Percentiles rank a stretch among this genome's conserved stretches.
These are phyloP conservation scores for Sciaenops ocellatus DNA, from an alignment of 2,797 vertebrate genomes.

Conservation along the genomic window DNA sequence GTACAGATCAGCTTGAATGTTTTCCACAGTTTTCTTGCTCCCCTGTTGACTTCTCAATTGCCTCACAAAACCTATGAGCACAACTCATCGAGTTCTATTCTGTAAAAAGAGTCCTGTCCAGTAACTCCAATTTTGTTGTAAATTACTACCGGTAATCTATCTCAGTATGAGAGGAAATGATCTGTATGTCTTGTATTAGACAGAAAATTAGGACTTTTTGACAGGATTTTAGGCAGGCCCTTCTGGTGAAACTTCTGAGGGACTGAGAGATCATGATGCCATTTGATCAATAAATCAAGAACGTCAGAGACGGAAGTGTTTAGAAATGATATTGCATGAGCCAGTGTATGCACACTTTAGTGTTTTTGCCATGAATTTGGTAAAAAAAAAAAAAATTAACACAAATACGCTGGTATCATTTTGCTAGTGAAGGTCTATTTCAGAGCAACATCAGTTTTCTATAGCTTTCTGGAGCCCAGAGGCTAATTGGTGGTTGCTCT, in stretches of 20 bases:
- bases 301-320: not conserved
- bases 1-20: conserved; percentile 54
- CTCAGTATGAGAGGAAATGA: conserved; percentile 30
- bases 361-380: not conserved
- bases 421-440: conserved; percentile 3
- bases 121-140: conserved; percentile 37
- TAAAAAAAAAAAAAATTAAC: too few relatives aligned
- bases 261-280: not conserved
- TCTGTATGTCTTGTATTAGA: conserved; percentile 18
- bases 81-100: conserved; percentile 45
- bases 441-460: conserved; percentile 11
- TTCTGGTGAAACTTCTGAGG: conserved; percentile 13
- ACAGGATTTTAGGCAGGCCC: not conserved
- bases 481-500: conserved; percentile 38
- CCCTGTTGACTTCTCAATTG: conserved; percentile 56
- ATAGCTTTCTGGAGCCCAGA: conserved; percentile 12
- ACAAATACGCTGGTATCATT: not conserved
- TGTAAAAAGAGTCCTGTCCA: conserved; percentile 36
- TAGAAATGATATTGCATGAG: not conserved
- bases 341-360: not conserved
- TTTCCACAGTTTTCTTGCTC: conserved; percentile 66
- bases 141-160: conserved; percentile 46
- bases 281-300: not conserved
- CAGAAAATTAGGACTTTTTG: conserved; percentile 19
- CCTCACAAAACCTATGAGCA: conserved; percentile 54